Conservation (phyloP, 2,797 vertebrate species). For the Acridotheres tristis region DNA sequence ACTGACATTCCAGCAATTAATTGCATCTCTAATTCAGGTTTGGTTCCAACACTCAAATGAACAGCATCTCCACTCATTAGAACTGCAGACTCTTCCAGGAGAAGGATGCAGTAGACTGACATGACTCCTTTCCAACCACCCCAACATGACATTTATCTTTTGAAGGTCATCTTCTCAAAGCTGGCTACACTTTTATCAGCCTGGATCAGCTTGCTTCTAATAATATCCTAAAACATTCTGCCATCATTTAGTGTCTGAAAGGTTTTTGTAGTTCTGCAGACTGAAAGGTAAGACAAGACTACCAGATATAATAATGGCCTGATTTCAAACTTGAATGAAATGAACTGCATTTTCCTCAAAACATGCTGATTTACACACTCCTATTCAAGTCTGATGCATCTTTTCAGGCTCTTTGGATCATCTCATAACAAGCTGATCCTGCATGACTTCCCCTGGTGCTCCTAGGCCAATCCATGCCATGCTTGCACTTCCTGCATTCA, state of each 20-base stretch:
- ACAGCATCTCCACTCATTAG: neutral
- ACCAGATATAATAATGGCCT: neutral
- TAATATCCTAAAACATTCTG: neutral
- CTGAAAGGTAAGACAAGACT: neutral
- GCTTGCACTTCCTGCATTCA: neutral
- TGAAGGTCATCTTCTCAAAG: neutral
- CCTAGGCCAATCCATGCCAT: neutral
- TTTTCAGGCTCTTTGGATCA: neutral
- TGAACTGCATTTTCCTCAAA: neutral
- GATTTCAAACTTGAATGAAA: neutral
- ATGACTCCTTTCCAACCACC: neutral
- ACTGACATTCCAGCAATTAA: neutral
- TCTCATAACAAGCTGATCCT: accelerated
- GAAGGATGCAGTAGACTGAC: neutral
- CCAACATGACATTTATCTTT: neutral
- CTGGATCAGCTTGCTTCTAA: neutral
- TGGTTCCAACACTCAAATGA: neutral
- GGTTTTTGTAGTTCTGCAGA: neutral
- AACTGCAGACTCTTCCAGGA: neutral
- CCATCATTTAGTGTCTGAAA: neutral
- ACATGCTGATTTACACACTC: neutral
- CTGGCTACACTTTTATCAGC: neutral
- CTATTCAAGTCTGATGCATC: neutral
- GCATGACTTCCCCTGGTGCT: neutral
- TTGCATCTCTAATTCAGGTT: neutral